Conservation (phyloP, 2,797 vertebrate genomes). For the Trematomus bernacchii region DNA sequence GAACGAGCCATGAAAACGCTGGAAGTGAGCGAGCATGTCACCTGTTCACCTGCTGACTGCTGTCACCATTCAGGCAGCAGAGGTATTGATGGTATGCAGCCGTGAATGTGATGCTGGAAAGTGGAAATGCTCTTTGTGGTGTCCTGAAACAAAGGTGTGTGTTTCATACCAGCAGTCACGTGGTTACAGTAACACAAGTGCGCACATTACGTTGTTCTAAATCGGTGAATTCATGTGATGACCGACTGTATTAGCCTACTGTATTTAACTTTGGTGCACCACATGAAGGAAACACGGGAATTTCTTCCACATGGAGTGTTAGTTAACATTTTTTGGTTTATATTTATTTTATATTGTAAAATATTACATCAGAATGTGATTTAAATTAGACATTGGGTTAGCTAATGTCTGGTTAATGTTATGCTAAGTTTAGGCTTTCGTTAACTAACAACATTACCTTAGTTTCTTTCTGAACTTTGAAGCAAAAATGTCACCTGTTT, state of each 20-base stretch:
- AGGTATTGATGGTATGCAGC: conserved; percentile 49
- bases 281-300: neutral
- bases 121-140: conserved; percentile 53
- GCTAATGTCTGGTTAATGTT: no score
- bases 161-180: conserved; percentile 41
- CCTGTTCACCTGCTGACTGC: conserved; percentile 32
- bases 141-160: conserved; percentile 57
- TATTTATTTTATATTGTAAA: neutral
- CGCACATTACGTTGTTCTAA: neutral
- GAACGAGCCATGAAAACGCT: conserved; percentile 50
- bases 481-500: no score
- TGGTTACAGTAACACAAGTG: conserved; percentile 49
- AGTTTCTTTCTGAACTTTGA: no score
- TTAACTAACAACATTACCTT: no score
- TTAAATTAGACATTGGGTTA: neutral
- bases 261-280: neutral
- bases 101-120: conserved; percentile 58
- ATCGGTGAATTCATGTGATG: neutral
- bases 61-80: conserved; percentile 45
- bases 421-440: no score
- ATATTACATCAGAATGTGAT: neutral
- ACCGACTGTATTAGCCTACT: neutral
- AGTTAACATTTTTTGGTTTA: no score
- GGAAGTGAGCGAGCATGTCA: conserved; percentile 47
- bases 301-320: neutral